Conservation (phyloP, 2,113 vertebrate species). For the Dasypus novemcinctus region DNA sequence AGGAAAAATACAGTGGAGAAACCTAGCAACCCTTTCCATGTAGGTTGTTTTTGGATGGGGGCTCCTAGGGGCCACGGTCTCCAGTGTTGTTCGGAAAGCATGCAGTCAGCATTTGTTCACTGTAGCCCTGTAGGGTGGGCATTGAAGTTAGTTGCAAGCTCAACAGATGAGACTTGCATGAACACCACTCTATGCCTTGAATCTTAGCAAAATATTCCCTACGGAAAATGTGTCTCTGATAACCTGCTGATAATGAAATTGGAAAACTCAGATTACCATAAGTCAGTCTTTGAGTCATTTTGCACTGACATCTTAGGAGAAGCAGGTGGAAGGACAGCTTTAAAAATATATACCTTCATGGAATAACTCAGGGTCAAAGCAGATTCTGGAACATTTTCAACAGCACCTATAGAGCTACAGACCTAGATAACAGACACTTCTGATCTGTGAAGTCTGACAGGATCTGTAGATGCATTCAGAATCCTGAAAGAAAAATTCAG, state of each 20-base stretch:
- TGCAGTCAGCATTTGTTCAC: neutral
- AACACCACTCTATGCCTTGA: neutral
- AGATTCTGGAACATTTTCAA: neutral
- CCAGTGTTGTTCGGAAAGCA: neutral
- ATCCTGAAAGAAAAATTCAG: constrained; percentile 11
- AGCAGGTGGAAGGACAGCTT: neutral
- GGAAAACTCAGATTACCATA: neutral
- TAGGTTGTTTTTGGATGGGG: neutral
- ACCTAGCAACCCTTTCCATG: no score
- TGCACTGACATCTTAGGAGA: neutral
- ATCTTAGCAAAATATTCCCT: neutral
- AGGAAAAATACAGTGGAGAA: no score
- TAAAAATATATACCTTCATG: neutral
- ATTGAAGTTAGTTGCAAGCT: neutral
- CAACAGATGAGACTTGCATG: neutral
- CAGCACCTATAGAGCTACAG: neutral
- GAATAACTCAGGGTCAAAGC: neutral
- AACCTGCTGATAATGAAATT: neutral
- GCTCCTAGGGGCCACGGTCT: neutral
- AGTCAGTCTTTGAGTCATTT: neutral
- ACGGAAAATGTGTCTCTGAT: neutral
- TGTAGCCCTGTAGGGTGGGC: neutral
- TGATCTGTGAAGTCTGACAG: neutral
- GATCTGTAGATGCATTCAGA: neutral
- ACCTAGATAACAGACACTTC: neutral